Conservation (phyloP, 1,140 invertebrate genomes). For the Muscidifurax raptorellus region DNA sequence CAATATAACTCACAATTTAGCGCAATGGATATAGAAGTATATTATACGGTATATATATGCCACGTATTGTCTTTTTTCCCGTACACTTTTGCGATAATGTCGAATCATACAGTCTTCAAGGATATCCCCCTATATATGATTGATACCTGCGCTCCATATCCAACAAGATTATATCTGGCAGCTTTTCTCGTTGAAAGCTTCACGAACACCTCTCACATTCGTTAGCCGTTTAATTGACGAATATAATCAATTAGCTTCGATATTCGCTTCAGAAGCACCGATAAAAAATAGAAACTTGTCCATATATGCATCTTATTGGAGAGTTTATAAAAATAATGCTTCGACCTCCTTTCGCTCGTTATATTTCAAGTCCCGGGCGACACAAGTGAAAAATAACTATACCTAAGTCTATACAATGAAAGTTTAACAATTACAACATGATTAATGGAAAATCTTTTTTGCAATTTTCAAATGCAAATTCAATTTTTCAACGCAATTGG, state of each 20-base stretch:
- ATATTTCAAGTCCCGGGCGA: not conserved
- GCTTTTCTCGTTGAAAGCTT: not conserved
- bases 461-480: no score
- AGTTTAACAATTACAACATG: not conserved
- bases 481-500: no score
- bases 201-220: not conserved
- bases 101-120: not conserved
- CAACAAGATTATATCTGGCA: not conserved
- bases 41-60: no score
- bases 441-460: not conserved
- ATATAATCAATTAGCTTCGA: not conserved
- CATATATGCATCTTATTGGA: not conserved
- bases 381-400: not conserved
- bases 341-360: slow-evolving; percentile 35
- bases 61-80: not conserved
- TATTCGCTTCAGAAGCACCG: not conserved
- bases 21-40: no score
- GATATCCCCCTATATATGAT: not conserved
- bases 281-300: not conserved
- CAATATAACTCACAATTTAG: no score
- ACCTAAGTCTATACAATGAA: no score
- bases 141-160: not conserved
- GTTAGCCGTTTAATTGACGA: not conserved
- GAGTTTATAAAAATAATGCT: not conserved
- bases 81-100: not conserved